Percentiles rank a stretch among this genome's conserved stretches.
phyloP scores from a whole-genome alignment of 2,888 invertebrate genomes.

The Pseudococcus viburni region DNA sequence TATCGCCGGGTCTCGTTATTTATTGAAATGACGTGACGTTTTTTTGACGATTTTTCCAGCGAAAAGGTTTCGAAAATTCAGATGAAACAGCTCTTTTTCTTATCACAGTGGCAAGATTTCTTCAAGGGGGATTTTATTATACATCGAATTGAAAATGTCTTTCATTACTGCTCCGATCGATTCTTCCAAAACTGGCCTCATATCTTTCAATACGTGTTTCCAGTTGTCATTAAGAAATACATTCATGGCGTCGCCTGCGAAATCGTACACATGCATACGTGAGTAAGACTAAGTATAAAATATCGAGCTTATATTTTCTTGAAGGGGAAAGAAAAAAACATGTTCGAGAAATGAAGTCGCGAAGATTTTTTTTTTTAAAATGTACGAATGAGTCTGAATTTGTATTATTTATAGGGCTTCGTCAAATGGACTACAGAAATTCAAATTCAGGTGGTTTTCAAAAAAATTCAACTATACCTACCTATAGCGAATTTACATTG shows the following conservation, averaged over 20 bases:
- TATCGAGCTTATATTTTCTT: no score
- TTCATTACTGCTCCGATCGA: conserved; percentile 76
- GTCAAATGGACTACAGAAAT: no score
- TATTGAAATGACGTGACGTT: conserved; percentile 28
- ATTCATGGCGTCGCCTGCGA: conserved; percentile 80
- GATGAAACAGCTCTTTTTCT: not conserved
- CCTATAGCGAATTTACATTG: no score
- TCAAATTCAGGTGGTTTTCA: no score
- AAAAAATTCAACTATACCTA: no score
- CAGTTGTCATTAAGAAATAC: conserved; percentile 85
- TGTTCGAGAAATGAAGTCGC: no score
- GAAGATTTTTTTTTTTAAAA: no score
- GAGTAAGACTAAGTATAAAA: no score
- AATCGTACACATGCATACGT: not conserved
- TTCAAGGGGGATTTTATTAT: conserved; percentile 75
- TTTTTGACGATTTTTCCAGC: not conserved
- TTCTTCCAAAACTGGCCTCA: conserved; percentile 80
- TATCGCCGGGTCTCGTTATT: not conserved
- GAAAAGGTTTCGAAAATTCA: not conserved
- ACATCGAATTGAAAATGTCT: conserved; percentile 76
- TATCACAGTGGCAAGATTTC: conserved; percentile 70
- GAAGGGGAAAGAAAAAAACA: no score
- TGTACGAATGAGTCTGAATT: no score
- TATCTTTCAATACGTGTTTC: conserved; percentile 79
- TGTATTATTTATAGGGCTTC: no score